phyloP scores from a whole-genome alignment of 2,888 invertebrate genomes.

The Catocala nupta region DNA sequence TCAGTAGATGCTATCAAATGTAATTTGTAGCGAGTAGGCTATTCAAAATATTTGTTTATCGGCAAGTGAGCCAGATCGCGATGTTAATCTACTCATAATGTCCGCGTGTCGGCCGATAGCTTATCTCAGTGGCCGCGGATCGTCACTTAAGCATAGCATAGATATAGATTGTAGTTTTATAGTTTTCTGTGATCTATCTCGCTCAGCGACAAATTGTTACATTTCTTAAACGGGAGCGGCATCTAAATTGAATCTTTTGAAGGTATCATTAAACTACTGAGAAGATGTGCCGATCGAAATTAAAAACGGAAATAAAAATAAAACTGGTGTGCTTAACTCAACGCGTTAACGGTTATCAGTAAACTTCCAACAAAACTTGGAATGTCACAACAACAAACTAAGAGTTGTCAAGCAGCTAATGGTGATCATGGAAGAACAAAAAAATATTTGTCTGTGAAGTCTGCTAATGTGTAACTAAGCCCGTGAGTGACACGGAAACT shows the following conservation, averaged over 20 bases:
- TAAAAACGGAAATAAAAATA: no score
- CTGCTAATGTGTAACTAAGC: constrained; percentile 83
- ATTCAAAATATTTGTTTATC: constrained; percentile 82
- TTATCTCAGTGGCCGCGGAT: constrained; percentile 64
- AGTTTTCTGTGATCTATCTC: constrained; percentile 36
- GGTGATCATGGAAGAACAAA: constrained; percentile 82
- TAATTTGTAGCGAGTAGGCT: constrained; percentile 74
- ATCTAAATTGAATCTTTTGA: constrained; percentile 11
- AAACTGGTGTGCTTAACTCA: no score
- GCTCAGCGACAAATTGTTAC: constrained; percentile 22
- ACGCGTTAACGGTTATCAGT: no score
- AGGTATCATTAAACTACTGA: constrained; percentile 5
- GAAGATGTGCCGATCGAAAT: constrained; percentile 1
- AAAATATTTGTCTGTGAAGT: constrained; percentile 77
- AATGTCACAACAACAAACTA: constrained; percentile 67
- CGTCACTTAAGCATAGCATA: constrained; percentile 57
- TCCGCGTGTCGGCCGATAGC: constrained; percentile 65
- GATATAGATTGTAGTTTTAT: constrained; percentile 44
- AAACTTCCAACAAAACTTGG: constrained; percentile 30
- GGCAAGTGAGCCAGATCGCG: constrained; percentile 59
- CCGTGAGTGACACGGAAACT: constrained; percentile 83
- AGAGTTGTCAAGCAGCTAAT: constrained; percentile 68
- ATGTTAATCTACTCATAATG: constrained; percentile 75
- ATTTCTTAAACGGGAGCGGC: constrained; percentile 16
- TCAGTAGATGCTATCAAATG: constrained; percentile 66